These are phyloP conservation scores for Palloptera scutellata DNA, from an alignment of 2,888 invertebrate genomes.

Conservation along the genomic window DNA sequence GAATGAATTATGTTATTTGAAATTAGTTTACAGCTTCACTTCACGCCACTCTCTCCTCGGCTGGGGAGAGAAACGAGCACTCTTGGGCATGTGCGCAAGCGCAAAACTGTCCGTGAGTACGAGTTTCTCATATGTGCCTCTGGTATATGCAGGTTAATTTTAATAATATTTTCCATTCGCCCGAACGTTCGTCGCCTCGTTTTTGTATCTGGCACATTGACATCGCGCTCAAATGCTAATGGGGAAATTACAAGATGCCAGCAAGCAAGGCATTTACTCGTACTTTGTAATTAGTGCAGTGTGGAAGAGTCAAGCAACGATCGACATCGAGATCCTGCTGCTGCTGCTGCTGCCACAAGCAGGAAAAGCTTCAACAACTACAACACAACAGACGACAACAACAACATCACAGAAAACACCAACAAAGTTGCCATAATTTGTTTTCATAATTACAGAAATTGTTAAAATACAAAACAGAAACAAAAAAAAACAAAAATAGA, in stretches of 20 bases:
- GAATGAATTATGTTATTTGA: slow-evolving; percentile 63
- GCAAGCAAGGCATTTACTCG: neutral
- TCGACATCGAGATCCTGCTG: too few relatives aligned
- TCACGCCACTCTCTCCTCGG: slow-evolving; percentile 16
- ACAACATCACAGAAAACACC: too few relatives aligned
- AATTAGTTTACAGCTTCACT: slow-evolving; percentile 56
- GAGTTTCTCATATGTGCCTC: neutral
- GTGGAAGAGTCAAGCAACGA: too few relatives aligned
- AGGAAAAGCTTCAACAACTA: too few relatives aligned
- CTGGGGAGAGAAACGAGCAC: neutral
- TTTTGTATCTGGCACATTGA: slow-evolving; percentile 23
- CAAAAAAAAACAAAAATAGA: too few relatives aligned
- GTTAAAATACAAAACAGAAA: too few relatives aligned
- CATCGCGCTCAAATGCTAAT: slow-evolving; percentile 21
- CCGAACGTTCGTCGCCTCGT: neutral
- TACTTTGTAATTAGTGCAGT: too few relatives aligned
- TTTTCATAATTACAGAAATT: slow-evolving; percentile 21
- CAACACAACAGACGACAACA: too few relatives aligned
- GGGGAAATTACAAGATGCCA: slow-evolving; percentile 31
- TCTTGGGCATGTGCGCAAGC: neutral
- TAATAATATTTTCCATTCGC: slow-evolving; percentile 1
- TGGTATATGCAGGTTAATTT: slow-evolving; percentile 32
- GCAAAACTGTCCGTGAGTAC: neutral
- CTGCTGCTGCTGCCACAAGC: too few relatives aligned
- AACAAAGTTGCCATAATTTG: slow-evolving; percentile 28